phyloP scores from a whole-genome alignment of 2,113 vertebrate genomes.

The Bathybates hornii region DNA sequence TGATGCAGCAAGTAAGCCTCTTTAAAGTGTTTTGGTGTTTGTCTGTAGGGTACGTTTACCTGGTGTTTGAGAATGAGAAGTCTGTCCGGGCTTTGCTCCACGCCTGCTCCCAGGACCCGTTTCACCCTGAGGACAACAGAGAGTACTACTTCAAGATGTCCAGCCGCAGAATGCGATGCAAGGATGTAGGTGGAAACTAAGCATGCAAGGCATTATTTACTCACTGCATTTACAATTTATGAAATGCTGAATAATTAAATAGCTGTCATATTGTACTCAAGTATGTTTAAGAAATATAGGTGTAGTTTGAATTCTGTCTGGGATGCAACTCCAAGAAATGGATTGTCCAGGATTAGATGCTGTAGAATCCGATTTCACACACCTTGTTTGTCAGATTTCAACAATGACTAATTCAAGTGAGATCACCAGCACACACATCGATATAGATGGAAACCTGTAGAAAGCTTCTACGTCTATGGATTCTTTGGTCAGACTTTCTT shows the following conservation, averaged over 20 bases:
- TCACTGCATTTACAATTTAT: neutral
- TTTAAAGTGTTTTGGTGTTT: neutral
- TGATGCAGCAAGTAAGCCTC: neutral
- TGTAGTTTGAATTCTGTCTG: neutral
- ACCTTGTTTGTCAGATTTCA: neutral
- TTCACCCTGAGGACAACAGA: constrained; percentile 86
- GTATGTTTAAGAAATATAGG: neutral
- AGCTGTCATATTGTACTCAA: rapidly evolving
- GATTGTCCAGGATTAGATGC: neutral
- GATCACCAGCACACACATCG: neutral
- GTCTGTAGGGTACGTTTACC: constrained; percentile 87
- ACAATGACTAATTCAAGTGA: neutral
- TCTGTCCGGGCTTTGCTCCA: constrained; percentile 91
- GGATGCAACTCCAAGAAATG: neutral
- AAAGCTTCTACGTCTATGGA: neutral
- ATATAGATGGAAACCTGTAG: neutral
- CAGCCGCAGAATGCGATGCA: constrained; percentile 96
- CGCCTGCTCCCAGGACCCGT: constrained; percentile 89
- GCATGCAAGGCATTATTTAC: neutral
- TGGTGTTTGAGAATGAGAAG: constrained; percentile 96
- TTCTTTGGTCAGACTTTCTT: neutral
- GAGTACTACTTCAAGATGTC: constrained; percentile 99
- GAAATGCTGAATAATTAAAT: neutral
- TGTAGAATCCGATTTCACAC: neutral
- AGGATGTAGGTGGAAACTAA: constrained; percentile 79